Percentiles rank a stretch among this genome's conserved stretches.
Evolutionary conservation across 2,797 vertebrate genomes (phyloP).

Genomic region (Benthosema pterotum): DNA sequence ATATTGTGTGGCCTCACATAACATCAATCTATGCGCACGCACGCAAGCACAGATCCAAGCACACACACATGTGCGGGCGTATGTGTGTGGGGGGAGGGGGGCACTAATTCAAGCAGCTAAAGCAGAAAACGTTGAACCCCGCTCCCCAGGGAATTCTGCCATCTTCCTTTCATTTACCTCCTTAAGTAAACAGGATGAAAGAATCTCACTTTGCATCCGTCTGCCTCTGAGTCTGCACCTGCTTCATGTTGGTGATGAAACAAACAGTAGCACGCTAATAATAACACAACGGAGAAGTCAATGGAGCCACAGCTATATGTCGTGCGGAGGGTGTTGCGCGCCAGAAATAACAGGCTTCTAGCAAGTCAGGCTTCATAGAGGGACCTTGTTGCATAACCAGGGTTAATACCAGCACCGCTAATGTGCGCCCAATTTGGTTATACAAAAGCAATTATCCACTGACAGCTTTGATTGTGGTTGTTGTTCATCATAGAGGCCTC

Average conservation of each 20-base stretch:
- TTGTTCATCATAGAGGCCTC: constrained; percentile 61
- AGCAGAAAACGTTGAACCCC: constrained; percentile 52
- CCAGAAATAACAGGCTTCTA: too few relatives aligned
- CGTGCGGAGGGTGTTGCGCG: too few relatives aligned
- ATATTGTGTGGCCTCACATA: constrained; percentile 39
- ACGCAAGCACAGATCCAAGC: background rate
- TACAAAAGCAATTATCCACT: constrained; percentile 62
- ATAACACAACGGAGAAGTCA: constrained; percentile 24
- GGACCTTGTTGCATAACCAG: constrained; percentile 23
- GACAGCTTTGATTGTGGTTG: constrained; percentile 58
- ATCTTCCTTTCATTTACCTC: constrained; percentile 62
- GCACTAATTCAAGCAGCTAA: constrained; percentile 43
- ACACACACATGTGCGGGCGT: background rate
- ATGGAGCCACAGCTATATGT: too few relatives aligned
- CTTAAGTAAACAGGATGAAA: constrained; percentile 76
- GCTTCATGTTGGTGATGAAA: constrained; percentile 43
- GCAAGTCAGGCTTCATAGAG: constrained; percentile 3
- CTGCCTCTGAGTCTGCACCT: constrained; percentile 14
- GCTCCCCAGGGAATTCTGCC: constrained; percentile 63
- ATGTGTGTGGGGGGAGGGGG: constrained; percentile 41
- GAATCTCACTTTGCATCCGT: constrained; percentile 67
- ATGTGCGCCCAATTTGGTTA: constrained; percentile 62
- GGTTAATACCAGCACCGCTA: constrained; percentile 70
- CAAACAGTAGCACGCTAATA: constrained; percentile 24
- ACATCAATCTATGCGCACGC: background rate